phyloP scores from a whole-genome alignment of 2,113 vertebrate species.

The Odobenus rosmarus region DNA sequence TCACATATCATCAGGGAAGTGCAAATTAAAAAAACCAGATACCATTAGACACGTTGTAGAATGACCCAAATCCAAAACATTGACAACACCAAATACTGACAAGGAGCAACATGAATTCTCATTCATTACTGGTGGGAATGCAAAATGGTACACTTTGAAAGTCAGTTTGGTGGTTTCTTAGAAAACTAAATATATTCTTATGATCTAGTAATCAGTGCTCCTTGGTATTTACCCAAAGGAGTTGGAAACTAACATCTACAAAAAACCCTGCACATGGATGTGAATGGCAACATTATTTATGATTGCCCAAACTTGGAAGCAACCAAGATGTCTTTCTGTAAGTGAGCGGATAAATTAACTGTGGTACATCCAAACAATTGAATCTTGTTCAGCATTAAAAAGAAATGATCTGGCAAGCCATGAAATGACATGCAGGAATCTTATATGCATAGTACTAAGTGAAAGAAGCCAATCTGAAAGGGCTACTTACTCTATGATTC shows the following conservation, averaged over 20 bases:
- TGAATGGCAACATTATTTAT: not conserved
- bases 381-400: not conserved
- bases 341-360: not conserved
- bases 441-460: not conserved
- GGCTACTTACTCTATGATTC: not conserved
- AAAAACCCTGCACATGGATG: not conserved
- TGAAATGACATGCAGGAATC: not conserved
- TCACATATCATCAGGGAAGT: not conserved
- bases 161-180: not conserved
- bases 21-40: not conserved
- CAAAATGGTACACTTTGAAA: not conserved
- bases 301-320: not conserved
- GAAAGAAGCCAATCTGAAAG: not conserved
- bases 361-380: not conserved
- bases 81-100: not conserved
- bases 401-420: not conserved
- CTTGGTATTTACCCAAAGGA: not conserved
- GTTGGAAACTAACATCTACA: not conserved
- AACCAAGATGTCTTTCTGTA: not conserved
- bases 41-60: not conserved
- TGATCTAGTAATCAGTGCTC: not conserved
- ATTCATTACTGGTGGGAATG: not conserved
- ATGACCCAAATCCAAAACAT: not conserved
- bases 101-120: not conserved
- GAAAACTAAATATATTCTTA: not conserved